Conservation (phyloP, 2,797 vertebrate species). For the Aphelocoma californica region DNA sequence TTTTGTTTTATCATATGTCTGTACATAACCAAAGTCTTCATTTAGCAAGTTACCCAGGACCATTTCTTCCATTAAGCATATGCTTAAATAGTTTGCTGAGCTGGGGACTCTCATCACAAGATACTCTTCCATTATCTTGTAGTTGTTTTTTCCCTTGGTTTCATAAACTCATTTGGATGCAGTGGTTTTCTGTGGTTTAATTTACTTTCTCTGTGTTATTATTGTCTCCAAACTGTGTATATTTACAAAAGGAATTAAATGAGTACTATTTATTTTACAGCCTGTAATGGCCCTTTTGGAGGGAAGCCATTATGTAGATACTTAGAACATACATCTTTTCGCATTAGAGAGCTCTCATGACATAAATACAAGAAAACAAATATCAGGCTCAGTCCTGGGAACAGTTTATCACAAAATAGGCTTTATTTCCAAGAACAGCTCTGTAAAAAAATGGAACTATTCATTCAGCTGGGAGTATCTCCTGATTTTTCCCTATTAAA, state of each 20-base stretch:
- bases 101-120: not conserved
- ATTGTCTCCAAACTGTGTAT: slow-evolving; percentile 56
- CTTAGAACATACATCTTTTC: slow-evolving; percentile 44
- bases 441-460: not conserved
- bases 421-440: slow-evolving; percentile 43
- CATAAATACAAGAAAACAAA: slow-evolving; percentile 50
- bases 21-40: not conserved
- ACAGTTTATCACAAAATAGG: not conserved
- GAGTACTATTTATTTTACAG: slow-evolving; percentile 55
- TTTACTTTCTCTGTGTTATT: slow-evolving; percentile 60
- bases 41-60: not conserved
- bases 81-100: slow-evolving; percentile 9
- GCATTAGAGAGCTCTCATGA: slow-evolving; percentile 33
- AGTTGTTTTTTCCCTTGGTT: not conserved
- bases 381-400: not conserved
- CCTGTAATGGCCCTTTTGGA: slow-evolving; percentile 62
- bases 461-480: not conserved
- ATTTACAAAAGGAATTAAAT: slow-evolving; percentile 63
- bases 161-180: slow-evolving; percentile 40
- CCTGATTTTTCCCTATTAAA: not conserved
- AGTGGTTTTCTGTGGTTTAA: slow-evolving; percentile 48
- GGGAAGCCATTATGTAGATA: slow-evolving; percentile 44
- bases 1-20: not conserved
- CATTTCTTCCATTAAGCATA: not conserved
- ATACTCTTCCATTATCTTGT: not conserved